A percentile compares a stretch with the other conserved stretches of the same genome.
Conservation (phyloP, 30 jellyfish, hydroid and myxozoan genomes). For the Hydractinia symbiolongicarpus region DNA sequence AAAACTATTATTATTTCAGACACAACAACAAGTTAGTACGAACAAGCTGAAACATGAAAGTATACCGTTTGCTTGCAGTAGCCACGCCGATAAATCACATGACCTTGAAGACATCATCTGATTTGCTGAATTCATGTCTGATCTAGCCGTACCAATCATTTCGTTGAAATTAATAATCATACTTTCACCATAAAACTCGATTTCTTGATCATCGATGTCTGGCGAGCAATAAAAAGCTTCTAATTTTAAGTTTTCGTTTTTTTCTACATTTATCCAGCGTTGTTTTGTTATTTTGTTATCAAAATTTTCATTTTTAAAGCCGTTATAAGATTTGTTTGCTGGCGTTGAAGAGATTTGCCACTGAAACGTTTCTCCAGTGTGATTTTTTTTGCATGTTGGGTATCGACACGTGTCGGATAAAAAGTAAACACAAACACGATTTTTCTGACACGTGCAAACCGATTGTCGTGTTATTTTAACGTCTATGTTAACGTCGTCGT, state of each 20-base stretch:
- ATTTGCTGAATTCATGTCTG: conserved; percentile 15
- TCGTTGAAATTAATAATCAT: conserved; percentile 28
- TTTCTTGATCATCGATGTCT: conserved; percentile 27
- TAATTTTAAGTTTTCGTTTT: conserved; percentile 32
- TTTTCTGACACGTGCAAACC: conserved; percentile 30
- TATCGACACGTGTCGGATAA: conserved; percentile 5
- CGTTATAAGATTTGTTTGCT: neutral
- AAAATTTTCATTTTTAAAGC: conserved; percentile 13
- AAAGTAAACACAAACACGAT: neutral
- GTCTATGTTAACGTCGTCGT: neutral
- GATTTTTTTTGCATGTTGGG: conserved; percentile 4
- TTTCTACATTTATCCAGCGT: conserved; percentile 32
- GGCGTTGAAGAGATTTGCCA: conserved; percentile 38
- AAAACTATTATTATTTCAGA: no score
- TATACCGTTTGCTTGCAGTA: conserved; percentile 35
- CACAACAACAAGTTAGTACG: no score
- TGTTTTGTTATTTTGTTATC: neutral
- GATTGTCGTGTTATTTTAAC: neutral
- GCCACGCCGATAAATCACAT: conserved; percentile 39
- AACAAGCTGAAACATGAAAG: no score
- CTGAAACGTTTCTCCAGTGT: conserved; percentile 22
- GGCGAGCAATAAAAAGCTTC: conserved; percentile 33
- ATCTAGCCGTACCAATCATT: conserved; percentile 29
- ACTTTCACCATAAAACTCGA: conserved; percentile 26
- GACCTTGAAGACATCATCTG: conserved; percentile 13